Evolutionary conservation across 2,797 vertebrate genomes (phyloP).

Genomic region (Danio aesculapii): DNA sequence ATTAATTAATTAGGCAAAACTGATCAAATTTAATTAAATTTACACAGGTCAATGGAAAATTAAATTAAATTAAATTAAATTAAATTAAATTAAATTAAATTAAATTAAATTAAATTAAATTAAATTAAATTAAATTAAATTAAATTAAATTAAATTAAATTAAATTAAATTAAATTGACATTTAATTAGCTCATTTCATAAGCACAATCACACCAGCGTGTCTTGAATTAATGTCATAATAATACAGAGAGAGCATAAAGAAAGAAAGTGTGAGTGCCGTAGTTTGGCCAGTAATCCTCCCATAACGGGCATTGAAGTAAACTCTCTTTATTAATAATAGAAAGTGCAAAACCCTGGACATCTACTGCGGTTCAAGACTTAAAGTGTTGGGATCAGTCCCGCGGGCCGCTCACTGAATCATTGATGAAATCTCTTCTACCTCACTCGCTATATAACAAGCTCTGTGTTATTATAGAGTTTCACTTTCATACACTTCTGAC

Average conservation of each 20-base stretch:
- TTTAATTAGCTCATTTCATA: neutral
- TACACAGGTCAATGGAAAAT: no score
- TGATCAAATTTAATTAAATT: no score
- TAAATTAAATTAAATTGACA: no score
- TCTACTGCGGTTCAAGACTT: slow-evolving; percentile 45
- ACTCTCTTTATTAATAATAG: slow-evolving; percentile 62
- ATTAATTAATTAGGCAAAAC: no score
- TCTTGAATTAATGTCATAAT: neutral
- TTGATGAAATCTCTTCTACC: slow-evolving; percentile 36
- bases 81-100: no score
- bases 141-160: no score
- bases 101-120: no score
- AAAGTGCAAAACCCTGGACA: slow-evolving; percentile 48
- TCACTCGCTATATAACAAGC: slow-evolving; percentile 9
- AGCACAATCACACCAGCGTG: neutral
- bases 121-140: no score
- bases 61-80: no score
- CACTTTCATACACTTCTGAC: neutral
- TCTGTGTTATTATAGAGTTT: slow-evolving; percentile 6
- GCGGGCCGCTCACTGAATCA: slow-evolving; percentile 41
- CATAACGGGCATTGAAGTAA: slow-evolving; percentile 42
- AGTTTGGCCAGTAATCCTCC: slow-evolving; percentile 44
- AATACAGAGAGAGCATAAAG: neutral
- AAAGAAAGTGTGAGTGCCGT: slow-evolving; percentile 7
- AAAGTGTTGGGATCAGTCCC: slow-evolving; percentile 52